Evolutionary conservation across 2,113 vertebrate genomes (phyloP).

Genomic region (Phrynosoma blainvillii): DNA sequence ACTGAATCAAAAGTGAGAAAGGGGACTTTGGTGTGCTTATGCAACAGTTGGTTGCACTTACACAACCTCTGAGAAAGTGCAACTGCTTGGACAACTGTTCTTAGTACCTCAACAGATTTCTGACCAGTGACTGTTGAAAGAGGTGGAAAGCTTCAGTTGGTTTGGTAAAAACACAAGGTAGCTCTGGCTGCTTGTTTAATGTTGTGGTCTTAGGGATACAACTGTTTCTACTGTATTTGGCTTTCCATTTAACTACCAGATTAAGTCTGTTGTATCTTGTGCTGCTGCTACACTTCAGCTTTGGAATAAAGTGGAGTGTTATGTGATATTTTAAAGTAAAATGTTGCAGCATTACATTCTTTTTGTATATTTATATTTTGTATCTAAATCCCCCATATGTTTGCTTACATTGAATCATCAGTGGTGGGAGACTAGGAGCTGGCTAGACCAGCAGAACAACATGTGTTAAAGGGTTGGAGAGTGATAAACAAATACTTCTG

Average conservation of each 20-base stretch:
- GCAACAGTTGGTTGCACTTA: too few relatives aligned
- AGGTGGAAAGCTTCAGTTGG: neutral
- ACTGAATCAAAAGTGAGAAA: too few relatives aligned
- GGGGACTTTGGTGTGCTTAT: too few relatives aligned
- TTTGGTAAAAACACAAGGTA: neutral
- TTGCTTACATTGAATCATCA: neutral
- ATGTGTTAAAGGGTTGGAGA: neutral
- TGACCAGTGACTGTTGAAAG: too few relatives aligned
- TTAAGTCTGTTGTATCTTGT: neutral
- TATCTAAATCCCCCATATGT: neutral
- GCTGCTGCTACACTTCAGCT: neutral
- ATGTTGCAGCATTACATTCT: neutral
- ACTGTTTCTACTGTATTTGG: neutral
- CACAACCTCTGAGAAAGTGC: too few relatives aligned
- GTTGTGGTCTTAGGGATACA: neutral
- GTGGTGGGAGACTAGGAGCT: neutral
- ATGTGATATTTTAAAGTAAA: neutral
- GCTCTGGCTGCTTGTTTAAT: neutral
- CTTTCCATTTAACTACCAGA: neutral
- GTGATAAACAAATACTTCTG: too few relatives aligned
- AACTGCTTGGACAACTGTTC: too few relatives aligned
- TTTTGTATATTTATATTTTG: neutral
- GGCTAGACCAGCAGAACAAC: neutral
- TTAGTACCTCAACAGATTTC: neutral
- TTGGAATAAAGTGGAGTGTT: neutral